Evolutionary conservation across 2,113 vertebrate species (phyloP).

Genomic region (Ivindomyrus marchei): DNA sequence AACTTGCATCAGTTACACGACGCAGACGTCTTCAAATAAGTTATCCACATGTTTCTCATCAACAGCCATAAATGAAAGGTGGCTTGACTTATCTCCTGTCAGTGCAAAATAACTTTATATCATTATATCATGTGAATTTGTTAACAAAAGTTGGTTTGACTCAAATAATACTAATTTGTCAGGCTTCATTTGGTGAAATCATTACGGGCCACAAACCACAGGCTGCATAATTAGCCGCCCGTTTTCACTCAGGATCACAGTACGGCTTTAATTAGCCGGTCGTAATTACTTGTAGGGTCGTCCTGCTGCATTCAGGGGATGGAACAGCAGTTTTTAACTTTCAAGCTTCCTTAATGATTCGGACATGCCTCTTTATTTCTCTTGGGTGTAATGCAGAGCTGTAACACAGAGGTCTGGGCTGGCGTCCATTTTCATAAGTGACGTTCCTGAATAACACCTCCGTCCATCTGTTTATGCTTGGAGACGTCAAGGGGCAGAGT

Average conservation of each 20-base stretch:
- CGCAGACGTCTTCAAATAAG: background rate
- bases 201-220: background rate
- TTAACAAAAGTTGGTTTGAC: background rate
- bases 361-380: background rate
- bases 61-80: background rate
- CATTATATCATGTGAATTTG: background rate
- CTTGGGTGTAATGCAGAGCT: background rate
- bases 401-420: background rate
- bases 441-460: background rate
- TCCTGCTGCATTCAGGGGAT: background rate
- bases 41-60: background rate
- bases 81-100: background rate
- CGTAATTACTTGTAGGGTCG: background rate
- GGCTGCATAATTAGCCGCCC: background rate
- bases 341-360: background rate
- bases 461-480: background rate
- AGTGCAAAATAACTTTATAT: background rate
- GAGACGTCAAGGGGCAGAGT: background rate
- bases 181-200: background rate
- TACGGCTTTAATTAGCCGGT: background rate
- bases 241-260: background rate
- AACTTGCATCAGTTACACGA: background rate
- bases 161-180: background rate
- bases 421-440: background rate
- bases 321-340: background rate